Conservation (phyloP, 1,140 invertebrate genomes). For the Rhizoglyphus robini region DNA sequence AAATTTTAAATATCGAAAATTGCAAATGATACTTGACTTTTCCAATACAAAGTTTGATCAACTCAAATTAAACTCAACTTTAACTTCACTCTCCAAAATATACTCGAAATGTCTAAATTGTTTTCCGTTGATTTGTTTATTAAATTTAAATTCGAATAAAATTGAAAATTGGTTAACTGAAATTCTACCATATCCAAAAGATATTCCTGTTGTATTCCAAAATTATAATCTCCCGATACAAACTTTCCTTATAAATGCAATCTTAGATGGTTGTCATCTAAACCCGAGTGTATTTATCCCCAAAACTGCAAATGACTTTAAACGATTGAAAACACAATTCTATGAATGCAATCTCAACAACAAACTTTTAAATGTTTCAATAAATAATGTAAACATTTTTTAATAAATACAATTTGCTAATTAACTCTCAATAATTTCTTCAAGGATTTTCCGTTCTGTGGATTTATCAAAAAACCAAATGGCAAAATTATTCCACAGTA, state of each 20-base stretch:
- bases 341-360: neutral
- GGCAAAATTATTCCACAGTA: neutral
- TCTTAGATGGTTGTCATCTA: neutral
- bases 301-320: conserved; percentile 1
- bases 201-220: neutral
- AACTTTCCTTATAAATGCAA: neutral
- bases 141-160: neutral
- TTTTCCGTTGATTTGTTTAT: neutral
- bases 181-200: neutral
- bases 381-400: neutral
- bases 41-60: too few species aligned
- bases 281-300: neutral
- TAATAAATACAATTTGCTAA: neutral
- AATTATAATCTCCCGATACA: neutral
- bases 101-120: neutral
- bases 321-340: neutral
- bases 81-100: too few species aligned
- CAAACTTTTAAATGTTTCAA: neutral
- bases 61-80: too few species aligned
- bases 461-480: neutral
- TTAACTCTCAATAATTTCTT: neutral
- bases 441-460: neutral
- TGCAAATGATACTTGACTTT: too few species aligned
- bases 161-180: neutral
- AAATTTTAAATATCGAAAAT: too few species aligned